Conservation (phyloP, 2,113 vertebrate species). For the Pelvicachromis taeniatus region DNA sequence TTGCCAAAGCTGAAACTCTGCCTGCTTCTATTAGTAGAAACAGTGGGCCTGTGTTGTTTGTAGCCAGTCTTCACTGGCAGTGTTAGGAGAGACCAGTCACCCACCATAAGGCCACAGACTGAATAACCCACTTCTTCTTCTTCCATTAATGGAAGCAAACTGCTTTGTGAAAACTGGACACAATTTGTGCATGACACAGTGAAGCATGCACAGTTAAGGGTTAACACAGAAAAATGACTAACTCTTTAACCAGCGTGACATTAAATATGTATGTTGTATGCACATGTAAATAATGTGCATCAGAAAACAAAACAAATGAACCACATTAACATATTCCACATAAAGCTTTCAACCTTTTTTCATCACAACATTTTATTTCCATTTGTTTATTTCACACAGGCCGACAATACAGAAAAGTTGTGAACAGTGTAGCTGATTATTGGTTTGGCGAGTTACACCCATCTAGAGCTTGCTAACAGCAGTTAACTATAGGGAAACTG, state of each 20-base stretch:
- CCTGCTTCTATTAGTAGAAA: slow-evolving; percentile 58
- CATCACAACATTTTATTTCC: not conserved
- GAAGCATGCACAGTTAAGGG: not conserved
- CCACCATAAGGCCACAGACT: slow-evolving; percentile 9
- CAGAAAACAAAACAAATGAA: not conserved
- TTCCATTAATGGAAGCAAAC: not conserved
- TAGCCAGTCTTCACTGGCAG: slow-evolving; percentile 21
- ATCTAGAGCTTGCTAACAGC: not conserved
- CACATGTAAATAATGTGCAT: not conserved
- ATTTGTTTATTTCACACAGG: not conserved
- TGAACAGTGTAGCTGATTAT: not conserved
- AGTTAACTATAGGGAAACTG: slow-evolving; percentile 12
- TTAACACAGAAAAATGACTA: not conserved
- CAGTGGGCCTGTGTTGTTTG: slow-evolving; percentile 51
- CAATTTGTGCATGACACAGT: not conserved
- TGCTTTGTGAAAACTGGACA: not conserved
- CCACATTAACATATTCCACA: not conserved
- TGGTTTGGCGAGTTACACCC: not conserved
- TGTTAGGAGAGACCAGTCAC: not conserved
- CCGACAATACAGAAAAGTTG: not conserved
- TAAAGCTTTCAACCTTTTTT: not conserved
- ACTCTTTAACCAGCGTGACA: not conserved
- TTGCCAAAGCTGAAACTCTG: slow-evolving; percentile 49
- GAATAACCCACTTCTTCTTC: not conserved
- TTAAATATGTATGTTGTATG: not conserved